Base-by-base conservation (phyloP, 2,113 vertebrate species). In the Rostratula benghalensis region DNA sequence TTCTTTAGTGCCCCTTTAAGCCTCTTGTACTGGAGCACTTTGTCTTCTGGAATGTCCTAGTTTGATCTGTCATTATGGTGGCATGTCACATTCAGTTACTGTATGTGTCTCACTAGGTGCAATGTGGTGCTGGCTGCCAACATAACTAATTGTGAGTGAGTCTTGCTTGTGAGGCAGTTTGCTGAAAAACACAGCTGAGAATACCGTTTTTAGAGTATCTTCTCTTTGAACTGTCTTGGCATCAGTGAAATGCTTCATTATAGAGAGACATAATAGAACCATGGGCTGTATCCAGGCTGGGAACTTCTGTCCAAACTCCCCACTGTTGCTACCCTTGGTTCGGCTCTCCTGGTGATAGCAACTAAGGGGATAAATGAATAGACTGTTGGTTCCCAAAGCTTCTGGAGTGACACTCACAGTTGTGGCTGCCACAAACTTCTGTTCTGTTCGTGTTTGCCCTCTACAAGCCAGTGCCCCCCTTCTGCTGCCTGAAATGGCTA, bases 81-180 rank as follows among this genome's bases (percentile, higher is more conserved):
- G 70, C 70, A 35, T 14, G 93, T 96, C 96, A 94, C 95, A 91
- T 96, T 83, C 86, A 27, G 65, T 96, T 96, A 96, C 83, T 77
- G 15, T 43, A 24, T 45, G 39, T 76, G 88, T 93, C 93, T 94
- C 82, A 33, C 95, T 64, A 77, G 80, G 46, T 89, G 63, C 92
- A 51, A 17, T 74, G 90, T 35, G 70, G 4, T 24, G 74, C 67
- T 89, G 88, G 48, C 94, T 96, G 96, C 91, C 95, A 94, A 65
- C 87, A 18, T 39, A 91, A 85, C 74, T 95, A 81, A 93, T 89
- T 61, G 89, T 77, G 80, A 96, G 65, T 5, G 48, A 92, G 83
- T 17, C 83, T 79, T 78, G 61, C 77, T 89, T 2, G 0, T 54
- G 83, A 95, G 83, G 70, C 89, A 37, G 64, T 60, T 75, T 89